Evolutionary conservation across 2,797 vertebrate genomes (phyloP).

Genomic region (Periophthalmus magnuspinnatus): DNA sequence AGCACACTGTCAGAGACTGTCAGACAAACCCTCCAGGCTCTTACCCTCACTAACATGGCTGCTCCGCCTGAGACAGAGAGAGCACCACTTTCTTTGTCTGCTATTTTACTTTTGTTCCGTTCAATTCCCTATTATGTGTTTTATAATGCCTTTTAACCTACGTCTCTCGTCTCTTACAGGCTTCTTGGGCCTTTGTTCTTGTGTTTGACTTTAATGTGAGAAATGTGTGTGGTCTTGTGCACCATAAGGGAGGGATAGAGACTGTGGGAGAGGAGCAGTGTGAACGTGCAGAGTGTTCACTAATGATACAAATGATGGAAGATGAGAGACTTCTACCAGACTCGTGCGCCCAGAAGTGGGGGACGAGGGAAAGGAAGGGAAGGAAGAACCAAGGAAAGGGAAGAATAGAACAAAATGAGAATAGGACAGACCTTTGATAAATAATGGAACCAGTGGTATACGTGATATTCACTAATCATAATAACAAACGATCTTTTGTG

Average conservation of each 20-base stretch:
- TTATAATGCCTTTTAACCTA: not conserved
- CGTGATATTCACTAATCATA: no score
- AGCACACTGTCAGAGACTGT: conserved; percentile 42
- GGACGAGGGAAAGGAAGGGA: conserved; percentile 16
- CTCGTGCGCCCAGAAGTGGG: no score
- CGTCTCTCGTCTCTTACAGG: not conserved
- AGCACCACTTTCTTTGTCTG: not conserved
- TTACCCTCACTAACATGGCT: conserved; percentile 11
- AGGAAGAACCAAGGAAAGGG: no score
- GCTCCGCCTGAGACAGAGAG: not conserved
- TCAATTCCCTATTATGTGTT: not conserved
- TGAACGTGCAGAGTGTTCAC: not conserved
- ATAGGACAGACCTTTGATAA: no score
- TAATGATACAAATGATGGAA: not conserved
- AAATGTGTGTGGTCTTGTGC: not conserved
- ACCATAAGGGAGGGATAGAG: not conserved
- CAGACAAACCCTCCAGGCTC: conserved; percentile 26
- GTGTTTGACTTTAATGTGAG: not conserved
- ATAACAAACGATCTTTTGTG: no score
- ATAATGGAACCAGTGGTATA: no score
- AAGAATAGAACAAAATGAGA: no score
- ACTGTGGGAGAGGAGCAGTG: not conserved
- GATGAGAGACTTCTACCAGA: not conserved
- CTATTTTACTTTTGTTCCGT: not conserved
- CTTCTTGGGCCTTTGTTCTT: not conserved